Conservation (phyloP, 1,140 invertebrate genomes). For the Musca vetustissima region DNA sequence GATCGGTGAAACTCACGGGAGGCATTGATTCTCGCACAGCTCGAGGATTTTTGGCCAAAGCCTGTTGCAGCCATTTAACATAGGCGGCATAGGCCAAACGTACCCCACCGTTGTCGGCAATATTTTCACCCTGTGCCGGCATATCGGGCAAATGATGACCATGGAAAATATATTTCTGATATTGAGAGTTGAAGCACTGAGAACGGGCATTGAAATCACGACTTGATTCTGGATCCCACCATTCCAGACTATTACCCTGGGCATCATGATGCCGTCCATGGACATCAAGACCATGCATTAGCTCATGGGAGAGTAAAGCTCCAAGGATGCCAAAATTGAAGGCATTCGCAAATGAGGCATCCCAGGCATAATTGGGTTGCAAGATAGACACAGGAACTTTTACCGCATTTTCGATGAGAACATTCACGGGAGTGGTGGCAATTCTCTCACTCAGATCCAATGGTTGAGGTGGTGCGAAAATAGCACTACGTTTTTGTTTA, state of each 20-base stretch:
- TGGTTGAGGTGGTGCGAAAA: too few relatives aligned
- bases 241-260: too few relatives aligned
- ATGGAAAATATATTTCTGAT: conserved; percentile 55
- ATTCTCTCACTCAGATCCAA: too few relatives aligned
- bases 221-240: conserved; percentile 56
- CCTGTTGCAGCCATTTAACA: conserved; percentile 42
- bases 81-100: conserved; percentile 62
- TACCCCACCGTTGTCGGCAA: conserved; percentile 62
- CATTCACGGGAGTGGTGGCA: too few relatives aligned
- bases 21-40: conserved; percentile 34
- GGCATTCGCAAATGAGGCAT: too few relatives aligned
- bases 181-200: conserved; percentile 77
- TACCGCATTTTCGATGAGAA: too few relatives aligned
- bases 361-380: too few relatives aligned
- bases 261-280: conserved; percentile 26
- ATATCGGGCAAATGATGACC: conserved; percentile 62
- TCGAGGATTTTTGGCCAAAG: conserved; percentile 3
- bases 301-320: too few relatives aligned
- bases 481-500: background rate
- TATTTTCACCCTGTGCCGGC: conserved; percentile 70
- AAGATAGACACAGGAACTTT: too few relatives aligned
- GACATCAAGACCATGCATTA: conserved; percentile 1
- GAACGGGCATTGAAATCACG: conserved; percentile 40
- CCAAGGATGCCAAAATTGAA: too few relatives aligned
- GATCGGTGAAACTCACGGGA: conserved; percentile 37